phyloP scores from a whole-genome alignment of 2,113 vertebrate species.

The Erythrocercus mccallii region DNA sequence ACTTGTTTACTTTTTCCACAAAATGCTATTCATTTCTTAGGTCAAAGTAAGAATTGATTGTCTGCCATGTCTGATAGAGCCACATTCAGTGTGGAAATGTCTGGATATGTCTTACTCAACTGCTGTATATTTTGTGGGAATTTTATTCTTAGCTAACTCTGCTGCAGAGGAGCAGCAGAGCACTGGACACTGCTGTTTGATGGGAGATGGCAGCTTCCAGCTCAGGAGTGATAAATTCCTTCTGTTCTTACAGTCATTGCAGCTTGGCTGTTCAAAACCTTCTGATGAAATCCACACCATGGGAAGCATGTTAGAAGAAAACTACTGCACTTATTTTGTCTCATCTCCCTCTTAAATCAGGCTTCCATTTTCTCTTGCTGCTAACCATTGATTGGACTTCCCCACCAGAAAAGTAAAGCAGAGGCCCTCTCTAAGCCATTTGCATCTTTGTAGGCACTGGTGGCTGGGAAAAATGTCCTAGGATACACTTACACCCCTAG shows the following conservation, averaged over 20 bases:
- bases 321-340: background rate
- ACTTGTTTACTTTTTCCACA: background rate
- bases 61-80: background rate
- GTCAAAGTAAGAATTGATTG: background rate
- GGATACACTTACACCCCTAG: background rate
- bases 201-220: background rate
- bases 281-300: background rate
- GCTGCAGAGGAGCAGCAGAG: background rate
- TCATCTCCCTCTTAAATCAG: background rate
- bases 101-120: background rate
- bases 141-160: background rate
- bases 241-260: background rate
- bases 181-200: background rate
- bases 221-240: background rate
- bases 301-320: background rate
- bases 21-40: background rate
- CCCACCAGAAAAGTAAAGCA: background rate
- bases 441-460: background rate
- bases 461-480: background rate
- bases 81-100: background rate
- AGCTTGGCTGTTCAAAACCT: background rate
- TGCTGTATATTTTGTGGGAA: background rate
- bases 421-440: background rate
- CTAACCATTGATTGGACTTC: accelerated
- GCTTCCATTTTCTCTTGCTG: background rate